Base-by-base conservation (phyloP, 1,140 invertebrate genomes). In the Prorops nasuta region DNA sequence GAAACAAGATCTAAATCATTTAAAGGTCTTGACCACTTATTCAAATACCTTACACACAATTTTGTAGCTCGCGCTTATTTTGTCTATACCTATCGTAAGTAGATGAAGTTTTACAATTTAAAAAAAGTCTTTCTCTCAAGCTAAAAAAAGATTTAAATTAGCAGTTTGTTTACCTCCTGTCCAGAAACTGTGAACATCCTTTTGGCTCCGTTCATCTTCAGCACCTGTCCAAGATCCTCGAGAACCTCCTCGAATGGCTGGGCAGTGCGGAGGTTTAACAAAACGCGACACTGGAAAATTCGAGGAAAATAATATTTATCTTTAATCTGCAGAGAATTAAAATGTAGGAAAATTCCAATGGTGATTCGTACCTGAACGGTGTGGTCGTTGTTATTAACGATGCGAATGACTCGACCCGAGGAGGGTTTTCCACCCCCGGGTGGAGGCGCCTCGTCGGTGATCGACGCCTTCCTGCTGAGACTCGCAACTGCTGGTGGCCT, bases 201-300 rank as follows among this genome's bases (percentile, higher is more conserved):
- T 71, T 90, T 90, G 46, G 90, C 90, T 50, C 90, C 88, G 62
- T 86, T 90, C 86, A 94, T 90, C 79, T 92, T 94, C 32, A 96
- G 80, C 35, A 94, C 91, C 80, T 94, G 90, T 51, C 92, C 92
- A 60, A 96, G 81, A 79, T 96, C 94, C 69, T 90, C 87, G 44
- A 97, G 77, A n/a, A 97, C 90, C 67, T 96, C 92, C 77, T 97
- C 94, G 68, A 95, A 98, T 2, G 91, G 91, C 69, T 96, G 92
- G 8, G 90, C 88, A 1, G 93, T 96, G 49, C 91, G 84, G 54
- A 96, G 81, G 75, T 97, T 97, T 39, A 98, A 74, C 49, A 97
- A 72, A 17, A 96, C 92, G 52, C 91, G 88, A 71, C 91, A 92
- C 88, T 92, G 72, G 2, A 76, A 57, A 48, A 60, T n/a, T n/a